Conservation (phyloP, 35 echinoderm and acorn worm species). For the Acanthaster planci region DNA sequence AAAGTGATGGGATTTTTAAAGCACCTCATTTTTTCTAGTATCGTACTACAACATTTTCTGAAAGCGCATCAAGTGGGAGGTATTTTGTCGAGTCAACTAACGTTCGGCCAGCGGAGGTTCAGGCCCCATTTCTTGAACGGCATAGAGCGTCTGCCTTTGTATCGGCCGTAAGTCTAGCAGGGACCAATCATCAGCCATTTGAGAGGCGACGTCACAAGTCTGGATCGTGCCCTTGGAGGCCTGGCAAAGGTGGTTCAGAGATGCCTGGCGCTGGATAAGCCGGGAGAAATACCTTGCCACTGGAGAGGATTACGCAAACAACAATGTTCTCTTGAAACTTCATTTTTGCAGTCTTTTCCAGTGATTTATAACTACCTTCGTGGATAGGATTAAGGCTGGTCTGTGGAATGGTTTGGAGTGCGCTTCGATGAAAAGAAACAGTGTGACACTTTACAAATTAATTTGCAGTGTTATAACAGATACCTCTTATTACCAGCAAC, state of each 20-base stretch:
- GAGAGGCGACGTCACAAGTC: constrained; percentile 50
- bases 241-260: constrained; percentile 59
- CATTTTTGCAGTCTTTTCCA: background rate
- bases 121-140: constrained; percentile 8
- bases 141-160: constrained; percentile 34
- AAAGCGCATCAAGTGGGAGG: no score
- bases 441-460: no score
- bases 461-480: no score
- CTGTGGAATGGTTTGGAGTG: no score
- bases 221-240: constrained; percentile 59
- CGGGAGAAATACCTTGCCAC: constrained; percentile 39
- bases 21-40: no score
- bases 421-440: no score
- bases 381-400: background rate
- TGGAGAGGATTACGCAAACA: constrained; percentile 1
- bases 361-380: background rate
- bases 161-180: constrained; percentile 43
- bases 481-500: no score
- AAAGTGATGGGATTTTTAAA: no score
- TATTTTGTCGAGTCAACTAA: background rate
- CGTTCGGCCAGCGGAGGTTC: constrained; percentile 10
- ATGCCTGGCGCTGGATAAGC: constrained; percentile 34
- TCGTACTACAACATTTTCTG: no score
- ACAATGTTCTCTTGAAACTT: background rate
- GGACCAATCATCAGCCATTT: constrained; percentile 74